Evolutionary conservation across 2,888 invertebrate genomes (phyloP).

Genomic region (Muschampia staudingeri): DNA sequence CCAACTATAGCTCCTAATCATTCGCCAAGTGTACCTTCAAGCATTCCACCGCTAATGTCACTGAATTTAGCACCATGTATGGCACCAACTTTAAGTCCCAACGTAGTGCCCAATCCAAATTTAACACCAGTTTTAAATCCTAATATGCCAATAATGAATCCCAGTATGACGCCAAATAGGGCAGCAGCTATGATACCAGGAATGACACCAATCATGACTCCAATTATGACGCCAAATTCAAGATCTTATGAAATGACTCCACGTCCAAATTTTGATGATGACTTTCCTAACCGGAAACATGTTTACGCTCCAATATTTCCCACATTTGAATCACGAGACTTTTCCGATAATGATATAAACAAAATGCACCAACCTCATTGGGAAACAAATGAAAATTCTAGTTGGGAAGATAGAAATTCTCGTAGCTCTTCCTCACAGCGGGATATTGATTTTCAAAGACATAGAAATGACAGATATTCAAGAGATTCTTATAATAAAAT

Average conservation of each 20-base stretch:
- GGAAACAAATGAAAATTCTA: constrained; percentile 49
- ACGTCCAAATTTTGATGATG: constrained; percentile 77
- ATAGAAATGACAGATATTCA: constrained; percentile 66
- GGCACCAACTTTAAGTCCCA: constrained; percentile 53
- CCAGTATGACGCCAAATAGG: constrained; percentile 51
- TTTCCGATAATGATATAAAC: constrained; percentile 71
- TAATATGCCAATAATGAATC: constrained; percentile 46
- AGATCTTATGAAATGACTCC: constrained; percentile 78
- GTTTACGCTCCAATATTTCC: constrained; percentile 81
- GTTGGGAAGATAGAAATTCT: constrained; percentile 69
- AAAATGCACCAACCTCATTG: constrained; percentile 32
- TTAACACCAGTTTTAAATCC: constrained; percentile 52
- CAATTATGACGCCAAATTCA: constrained; percentile 72
- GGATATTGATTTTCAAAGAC: constrained; percentile 65
- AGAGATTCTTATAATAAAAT: constrained; percentile 57
- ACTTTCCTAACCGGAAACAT: constrained; percentile 74
- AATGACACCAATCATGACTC: constrained; percentile 56
- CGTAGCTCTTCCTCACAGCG: constrained; percentile 63
- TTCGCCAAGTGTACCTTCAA: constrained; percentile 69
- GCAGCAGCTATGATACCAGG: constrained; percentile 10
- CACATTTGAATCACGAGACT: constrained; percentile 71
- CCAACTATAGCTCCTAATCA: constrained; percentile 49
- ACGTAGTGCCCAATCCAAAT: constrained; percentile 32
- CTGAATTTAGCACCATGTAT: constrained; percentile 34
- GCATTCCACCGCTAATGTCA: constrained; percentile 25